A percentile compares a stretch with the other conserved stretches of the same genome.
Evolutionary conservation across 2,888 invertebrate genomes (phyloP).

Genomic region (Lithodes maja): DNA sequence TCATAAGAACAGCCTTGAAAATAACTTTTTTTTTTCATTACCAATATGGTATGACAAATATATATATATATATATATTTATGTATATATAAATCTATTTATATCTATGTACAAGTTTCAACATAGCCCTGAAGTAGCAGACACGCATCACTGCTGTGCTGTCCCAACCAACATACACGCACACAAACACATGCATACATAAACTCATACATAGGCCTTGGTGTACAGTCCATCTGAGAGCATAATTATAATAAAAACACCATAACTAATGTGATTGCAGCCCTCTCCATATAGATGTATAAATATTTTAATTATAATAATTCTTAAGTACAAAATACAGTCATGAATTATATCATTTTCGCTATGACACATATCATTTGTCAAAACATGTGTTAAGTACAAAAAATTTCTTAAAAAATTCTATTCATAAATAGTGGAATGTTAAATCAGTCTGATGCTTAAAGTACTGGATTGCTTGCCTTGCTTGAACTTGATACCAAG

Average conservation of each 20-base stretch:
- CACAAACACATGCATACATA: background rate
- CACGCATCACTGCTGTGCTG: slow-evolving; percentile 22
- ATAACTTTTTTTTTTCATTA: slow-evolving; percentile 46
- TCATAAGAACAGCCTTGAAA: slow-evolving; percentile 44
- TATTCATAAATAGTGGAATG: slow-evolving; percentile 12
- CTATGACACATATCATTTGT: background rate
- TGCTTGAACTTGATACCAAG: no score
- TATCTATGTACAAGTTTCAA: slow-evolving; percentile 47
- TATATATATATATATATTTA: slow-evolving; percentile 46
- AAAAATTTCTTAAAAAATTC: background rate
- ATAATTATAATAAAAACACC: background rate
- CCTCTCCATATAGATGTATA: background rate
- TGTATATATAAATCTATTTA: slow-evolving; percentile 56
- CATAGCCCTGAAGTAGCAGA: slow-evolving; percentile 31
- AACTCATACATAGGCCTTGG: background rate
- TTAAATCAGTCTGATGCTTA: background rate
- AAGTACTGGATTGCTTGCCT: background rate
- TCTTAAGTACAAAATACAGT: slow-evolving; percentile 7
- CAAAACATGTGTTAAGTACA: slow-evolving; percentile 5
- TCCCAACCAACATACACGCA: background rate
- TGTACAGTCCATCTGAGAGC: background rate
- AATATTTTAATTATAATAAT: background rate
- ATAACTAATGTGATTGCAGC: background rate
- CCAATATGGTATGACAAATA: slow-evolving; percentile 62
- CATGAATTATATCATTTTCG: background rate